These are phyloP conservation scores for Odontesthes bonariensis DNA, from an alignment of 2,113 vertebrate genomes.

Conservation along the genomic window DNA sequence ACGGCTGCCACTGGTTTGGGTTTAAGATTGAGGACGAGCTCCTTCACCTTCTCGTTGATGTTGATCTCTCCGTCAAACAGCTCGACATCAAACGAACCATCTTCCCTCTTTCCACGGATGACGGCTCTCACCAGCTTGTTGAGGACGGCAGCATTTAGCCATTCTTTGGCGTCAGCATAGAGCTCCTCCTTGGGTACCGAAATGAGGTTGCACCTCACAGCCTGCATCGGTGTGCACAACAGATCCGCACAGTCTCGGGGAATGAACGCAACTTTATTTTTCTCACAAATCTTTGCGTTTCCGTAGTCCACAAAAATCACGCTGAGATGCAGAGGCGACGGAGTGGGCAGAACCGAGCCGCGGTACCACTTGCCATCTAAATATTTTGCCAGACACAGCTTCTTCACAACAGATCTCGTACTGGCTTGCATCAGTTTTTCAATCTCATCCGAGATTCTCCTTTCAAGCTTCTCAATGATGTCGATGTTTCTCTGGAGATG, in stretches of 20 bases:
- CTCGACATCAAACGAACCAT: slow-evolving; percentile 86
- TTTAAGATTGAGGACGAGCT: slow-evolving; percentile 74
- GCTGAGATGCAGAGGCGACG: slow-evolving; percentile 74
- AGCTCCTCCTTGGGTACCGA: slow-evolving; percentile 75
- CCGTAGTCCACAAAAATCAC: slow-evolving; percentile 95
- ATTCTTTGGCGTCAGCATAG: slow-evolving; percentile 81
- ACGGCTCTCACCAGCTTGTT: slow-evolving; percentile 84
- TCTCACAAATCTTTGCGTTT: slow-evolving; percentile 83
- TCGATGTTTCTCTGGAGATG: slow-evolving; percentile 88
- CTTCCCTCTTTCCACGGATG: slow-evolving; percentile 78
- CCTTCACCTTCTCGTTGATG: slow-evolving; percentile 87
- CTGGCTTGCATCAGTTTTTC: slow-evolving; percentile 52
- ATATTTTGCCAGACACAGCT: slow-evolving; percentile 87
- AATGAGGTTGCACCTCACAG: slow-evolving; percentile 85
- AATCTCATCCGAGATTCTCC: slow-evolving; percentile 74
- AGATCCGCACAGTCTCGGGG: slow-evolving; percentile 83
- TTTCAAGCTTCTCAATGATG: slow-evolving; percentile 80
- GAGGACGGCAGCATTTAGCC: slow-evolving; percentile 83
- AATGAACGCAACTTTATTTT: slow-evolving; percentile 83
- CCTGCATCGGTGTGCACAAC: slow-evolving; percentile 92
- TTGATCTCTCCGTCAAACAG: slow-evolving; percentile 86
- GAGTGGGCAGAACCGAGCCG: slow-evolving; percentile 74
- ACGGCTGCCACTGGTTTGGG: slow-evolving; percentile 36
- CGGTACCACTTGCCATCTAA: slow-evolving; percentile 89
- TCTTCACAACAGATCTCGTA: slow-evolving; percentile 35